phyloP scores from a whole-genome alignment of 2,888 invertebrate species.

The Hydroisotoma schaefferi region DNA sequence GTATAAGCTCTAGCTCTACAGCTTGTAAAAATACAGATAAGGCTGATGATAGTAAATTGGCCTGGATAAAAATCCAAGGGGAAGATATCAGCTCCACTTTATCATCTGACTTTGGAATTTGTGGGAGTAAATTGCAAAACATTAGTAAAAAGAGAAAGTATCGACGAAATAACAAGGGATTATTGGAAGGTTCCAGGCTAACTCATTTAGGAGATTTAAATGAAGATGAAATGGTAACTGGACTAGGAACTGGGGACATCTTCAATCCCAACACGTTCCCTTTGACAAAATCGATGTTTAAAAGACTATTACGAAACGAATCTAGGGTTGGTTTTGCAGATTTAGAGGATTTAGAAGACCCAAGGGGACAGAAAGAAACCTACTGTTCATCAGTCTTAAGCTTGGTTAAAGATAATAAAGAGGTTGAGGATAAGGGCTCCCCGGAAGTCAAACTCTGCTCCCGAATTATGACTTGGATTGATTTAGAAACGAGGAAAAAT shows the following conservation, averaged over 20 bases:
- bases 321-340: background rate
- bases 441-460: constrained; percentile 36
- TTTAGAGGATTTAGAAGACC: background rate
- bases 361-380: too few relatives aligned
- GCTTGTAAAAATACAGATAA: too few relatives aligned
- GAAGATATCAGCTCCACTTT: constrained; percentile 1
- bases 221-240: background rate
- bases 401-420: background rate
- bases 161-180: background rate
- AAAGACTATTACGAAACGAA: constrained; percentile 22
- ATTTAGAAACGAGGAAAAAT: constrained; percentile 41
- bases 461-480: constrained; percentile 46
- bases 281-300: constrained; percentile 32
- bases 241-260: background rate
- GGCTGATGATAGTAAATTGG: background rate
- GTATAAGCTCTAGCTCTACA: background rate
- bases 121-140: background rate
- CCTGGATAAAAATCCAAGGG: background rate
- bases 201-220: background rate
- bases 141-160: background rate
- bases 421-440: too few relatives aligned
- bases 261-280: constrained; percentile 19
- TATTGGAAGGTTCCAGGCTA: background rate
- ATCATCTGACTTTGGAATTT: background rate
- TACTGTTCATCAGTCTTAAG: background rate